A percentile compares a stretch with the other conserved stretches of the same genome.
These are phyloP conservation scores for Mesoclemmys tuberculata DNA, from an alignment of 2,113 vertebrate species.

Conservation along the genomic window DNA sequence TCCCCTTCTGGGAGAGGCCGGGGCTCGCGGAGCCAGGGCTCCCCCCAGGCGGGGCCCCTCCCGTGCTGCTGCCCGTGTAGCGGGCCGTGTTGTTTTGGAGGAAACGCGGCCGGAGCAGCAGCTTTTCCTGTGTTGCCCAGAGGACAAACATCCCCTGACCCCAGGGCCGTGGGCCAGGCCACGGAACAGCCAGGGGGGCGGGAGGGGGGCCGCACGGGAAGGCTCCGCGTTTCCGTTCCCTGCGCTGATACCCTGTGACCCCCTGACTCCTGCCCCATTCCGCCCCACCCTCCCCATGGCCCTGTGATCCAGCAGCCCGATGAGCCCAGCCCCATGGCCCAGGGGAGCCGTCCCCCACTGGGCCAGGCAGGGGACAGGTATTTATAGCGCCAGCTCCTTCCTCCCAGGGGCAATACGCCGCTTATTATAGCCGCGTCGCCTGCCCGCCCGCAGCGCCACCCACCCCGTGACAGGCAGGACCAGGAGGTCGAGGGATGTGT, in stretches of 20 bases:
- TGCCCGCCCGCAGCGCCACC: neutral
- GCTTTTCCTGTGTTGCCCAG: neutral
- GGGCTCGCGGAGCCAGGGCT: neutral
- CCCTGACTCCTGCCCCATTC: neutral
- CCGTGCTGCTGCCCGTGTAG: neutral
- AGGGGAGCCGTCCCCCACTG: neutral
- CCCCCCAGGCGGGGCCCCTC: neutral
- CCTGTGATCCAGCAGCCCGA: neutral
- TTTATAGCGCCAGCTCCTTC: neutral
- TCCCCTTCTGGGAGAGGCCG: neutral
- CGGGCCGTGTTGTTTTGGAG: neutral
- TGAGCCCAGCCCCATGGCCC: neutral
- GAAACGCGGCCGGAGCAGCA: neutral
- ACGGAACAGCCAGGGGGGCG: neutral
- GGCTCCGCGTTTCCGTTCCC: neutral
- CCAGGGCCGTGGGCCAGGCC: neutral
- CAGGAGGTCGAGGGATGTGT: neutral
- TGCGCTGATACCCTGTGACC: neutral
- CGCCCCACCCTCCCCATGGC: neutral
- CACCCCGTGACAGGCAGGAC: neutral
- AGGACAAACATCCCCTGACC: constrained; percentile 1
- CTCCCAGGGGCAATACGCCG: no score
- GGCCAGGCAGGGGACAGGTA: neutral
- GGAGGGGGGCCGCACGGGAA: neutral
- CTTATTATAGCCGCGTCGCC: neutral